These are phyloP conservation scores for Parazoanthus darwini DNA, from an alignment of 92 coral and sea anemone species.

Conservation along the genomic window DNA sequence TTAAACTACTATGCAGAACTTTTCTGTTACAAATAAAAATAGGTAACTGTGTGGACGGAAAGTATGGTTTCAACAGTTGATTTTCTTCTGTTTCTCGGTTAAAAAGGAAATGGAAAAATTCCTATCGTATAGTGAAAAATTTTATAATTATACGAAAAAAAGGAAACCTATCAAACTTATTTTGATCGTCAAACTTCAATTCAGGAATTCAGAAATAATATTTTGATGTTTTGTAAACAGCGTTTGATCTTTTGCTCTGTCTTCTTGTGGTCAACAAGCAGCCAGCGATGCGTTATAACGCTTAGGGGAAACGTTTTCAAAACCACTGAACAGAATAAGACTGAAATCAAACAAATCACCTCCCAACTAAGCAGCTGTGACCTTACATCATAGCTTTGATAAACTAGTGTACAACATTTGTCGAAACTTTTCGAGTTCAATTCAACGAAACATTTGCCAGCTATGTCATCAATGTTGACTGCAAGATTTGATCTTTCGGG, in stretches of 20 bases:
- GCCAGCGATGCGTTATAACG: background rate
- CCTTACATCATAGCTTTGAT: background rate
- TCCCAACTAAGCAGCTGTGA: background rate
- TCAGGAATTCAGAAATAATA: background rate
- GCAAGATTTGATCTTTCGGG: constrained; percentile 47
- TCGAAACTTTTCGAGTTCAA: background rate
- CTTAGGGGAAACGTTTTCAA: background rate
- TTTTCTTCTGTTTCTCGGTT: too few relatives aligned
- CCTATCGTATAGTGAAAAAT: background rate
- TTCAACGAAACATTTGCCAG: background rate
- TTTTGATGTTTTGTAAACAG: constrained; percentile 42
- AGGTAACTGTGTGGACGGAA: background rate
- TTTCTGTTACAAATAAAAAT: background rate
- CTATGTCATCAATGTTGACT: background rate
- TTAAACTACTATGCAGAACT: background rate
- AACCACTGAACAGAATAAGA: constrained; percentile 9
- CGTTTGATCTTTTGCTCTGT: constrained; percentile 67
- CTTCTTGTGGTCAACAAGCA: constrained; percentile 33
- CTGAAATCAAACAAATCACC: constrained; percentile 3
- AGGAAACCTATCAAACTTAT: background rate
- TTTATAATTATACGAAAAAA: background rate
- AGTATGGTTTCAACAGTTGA: too few relatives aligned
- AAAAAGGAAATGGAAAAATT: background rate
- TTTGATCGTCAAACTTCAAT: background rate
- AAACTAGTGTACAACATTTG: background rate